These are phyloP conservation scores for Cryptus armator DNA, from an alignment of 2,888 invertebrate genomes.

Conservation along the genomic window DNA sequence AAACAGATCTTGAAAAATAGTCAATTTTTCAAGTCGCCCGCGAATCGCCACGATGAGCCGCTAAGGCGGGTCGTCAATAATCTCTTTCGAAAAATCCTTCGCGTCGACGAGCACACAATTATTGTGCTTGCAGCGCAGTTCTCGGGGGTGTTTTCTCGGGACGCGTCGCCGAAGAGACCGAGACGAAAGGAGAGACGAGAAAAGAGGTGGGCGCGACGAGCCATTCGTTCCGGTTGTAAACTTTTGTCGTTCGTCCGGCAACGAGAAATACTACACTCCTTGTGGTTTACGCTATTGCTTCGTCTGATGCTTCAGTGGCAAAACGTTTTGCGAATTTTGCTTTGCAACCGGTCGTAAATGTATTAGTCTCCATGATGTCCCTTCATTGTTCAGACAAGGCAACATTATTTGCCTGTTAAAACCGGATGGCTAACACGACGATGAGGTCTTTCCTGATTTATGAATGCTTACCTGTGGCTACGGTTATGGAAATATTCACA, in stretches of 20 bases:
- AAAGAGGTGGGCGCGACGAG: constrained; percentile 64
- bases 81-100: constrained; percentile 43
- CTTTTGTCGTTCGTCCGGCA: constrained; percentile 58
- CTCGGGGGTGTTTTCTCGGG: constrained; percentile 59
- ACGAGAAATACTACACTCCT: constrained; percentile 55
- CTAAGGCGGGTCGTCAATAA: background rate
- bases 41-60: background rate
- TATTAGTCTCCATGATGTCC: constrained; percentile 71
- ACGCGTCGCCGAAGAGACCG: constrained; percentile 57
- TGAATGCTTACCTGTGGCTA: constrained; percentile 26
- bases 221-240: constrained; percentile 75
- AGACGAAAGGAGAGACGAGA: constrained; percentile 60
- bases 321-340: constrained; percentile 62
- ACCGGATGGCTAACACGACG: constrained; percentile 20
- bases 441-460: constrained; percentile 62
- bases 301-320: constrained; percentile 26
- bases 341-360: constrained; percentile 68
- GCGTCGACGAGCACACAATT: constrained; percentile 54
- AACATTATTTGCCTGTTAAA: constrained; percentile 73
- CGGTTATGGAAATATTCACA: constrained; percentile 34
- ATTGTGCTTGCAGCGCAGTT: constrained; percentile 43
- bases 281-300: constrained; percentile 24
- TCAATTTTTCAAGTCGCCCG: constrained; percentile 1
- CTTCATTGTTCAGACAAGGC: constrained; percentile 70
- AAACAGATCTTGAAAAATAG: constrained; percentile 32